A percentile compares a stretch with the other conserved stretches of the same genome.
These are phyloP conservation scores for Cladopsammia gracilis DNA, from an alignment of 64 coral and sea anemone genomes.

Conservation along the genomic window DNA sequence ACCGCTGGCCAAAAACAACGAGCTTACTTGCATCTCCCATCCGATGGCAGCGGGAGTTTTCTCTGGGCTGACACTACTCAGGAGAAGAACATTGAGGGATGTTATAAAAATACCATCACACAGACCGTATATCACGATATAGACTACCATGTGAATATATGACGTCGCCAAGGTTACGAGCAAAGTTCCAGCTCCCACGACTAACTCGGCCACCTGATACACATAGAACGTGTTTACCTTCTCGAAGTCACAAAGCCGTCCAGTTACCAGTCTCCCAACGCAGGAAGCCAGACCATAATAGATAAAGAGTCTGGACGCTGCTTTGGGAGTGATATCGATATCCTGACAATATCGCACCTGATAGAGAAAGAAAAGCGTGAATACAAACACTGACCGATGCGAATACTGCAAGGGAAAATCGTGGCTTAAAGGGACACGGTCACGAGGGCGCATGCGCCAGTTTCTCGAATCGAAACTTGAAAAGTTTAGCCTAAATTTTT, in stretches of 20 bases:
- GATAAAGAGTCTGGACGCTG: constrained; percentile 44
- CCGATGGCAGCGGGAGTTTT: too few relatives aligned
- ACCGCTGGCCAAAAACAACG: too few relatives aligned
- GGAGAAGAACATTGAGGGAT: background rate
- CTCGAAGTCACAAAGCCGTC: constrained; percentile 4
- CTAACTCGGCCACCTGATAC: background rate
- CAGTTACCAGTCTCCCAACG: background rate
- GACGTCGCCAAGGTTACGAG: background rate
- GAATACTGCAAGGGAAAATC: too few relatives aligned
- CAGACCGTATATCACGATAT: constrained; percentile 28
- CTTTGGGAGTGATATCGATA: background rate
- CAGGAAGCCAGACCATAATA: constrained; percentile 44
- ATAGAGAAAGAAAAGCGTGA: background rate
- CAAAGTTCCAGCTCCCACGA: background rate
- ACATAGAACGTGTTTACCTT: constrained; percentile 28
- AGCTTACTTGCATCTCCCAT: too few relatives aligned
- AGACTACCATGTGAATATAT: constrained; percentile 39
- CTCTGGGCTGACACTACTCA: constrained; percentile 3
- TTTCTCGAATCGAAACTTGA: too few relatives aligned
- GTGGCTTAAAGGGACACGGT: too few relatives aligned
- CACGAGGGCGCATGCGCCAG: too few relatives aligned
- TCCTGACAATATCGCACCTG: constrained; percentile 48
- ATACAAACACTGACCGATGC: too few relatives aligned
- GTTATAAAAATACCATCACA: constrained; percentile 50
- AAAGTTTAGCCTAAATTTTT: too few relatives aligned